These are phyloP conservation scores for Squalus acanthias DNA, from an alignment of 2,797 vertebrate species.

Conservation along the genomic window DNA sequence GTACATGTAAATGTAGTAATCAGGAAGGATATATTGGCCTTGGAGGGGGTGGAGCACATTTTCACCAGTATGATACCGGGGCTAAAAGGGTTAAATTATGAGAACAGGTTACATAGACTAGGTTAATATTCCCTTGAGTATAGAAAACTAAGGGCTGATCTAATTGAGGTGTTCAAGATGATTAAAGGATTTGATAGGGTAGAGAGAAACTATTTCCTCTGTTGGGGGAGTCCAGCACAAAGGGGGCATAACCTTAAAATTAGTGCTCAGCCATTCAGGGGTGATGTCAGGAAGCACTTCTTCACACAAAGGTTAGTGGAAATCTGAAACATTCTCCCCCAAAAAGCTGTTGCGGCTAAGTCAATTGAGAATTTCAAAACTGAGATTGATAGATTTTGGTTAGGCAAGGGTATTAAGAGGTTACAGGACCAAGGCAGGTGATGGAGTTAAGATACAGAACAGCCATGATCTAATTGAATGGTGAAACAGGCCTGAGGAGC, in stretches of 20 bases:
- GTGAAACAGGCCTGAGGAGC: background rate
- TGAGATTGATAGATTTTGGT: background rate
- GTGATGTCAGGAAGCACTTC: background rate
- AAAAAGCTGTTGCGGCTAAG: background rate
- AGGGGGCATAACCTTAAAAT: background rate
- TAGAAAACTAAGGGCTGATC: background rate
- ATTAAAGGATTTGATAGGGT: background rate
- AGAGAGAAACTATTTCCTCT: background rate
- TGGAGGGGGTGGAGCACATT: too few relatives aligned
- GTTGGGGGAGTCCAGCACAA: too few relatives aligned
- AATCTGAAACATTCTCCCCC: background rate
- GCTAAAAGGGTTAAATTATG: too few relatives aligned
- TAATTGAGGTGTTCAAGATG: background rate
- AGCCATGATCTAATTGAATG: background rate
- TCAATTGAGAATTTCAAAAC: too few relatives aligned
- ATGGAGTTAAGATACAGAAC: background rate
- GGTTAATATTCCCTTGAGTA: too few relatives aligned
- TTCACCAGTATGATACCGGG: too few relatives aligned
- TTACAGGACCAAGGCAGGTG: background rate
- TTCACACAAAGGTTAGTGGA: background rate
- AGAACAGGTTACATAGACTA: background rate
- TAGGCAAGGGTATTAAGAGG: background rate
- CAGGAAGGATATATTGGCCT: background rate
- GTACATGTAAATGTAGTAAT: background rate
- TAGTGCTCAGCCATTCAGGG: background rate